Percentiles rank a stretch among this genome's conserved stretches.
Conservation (phyloP, 2,888 invertebrate genomes). For the Oxycera nigricornis region DNA sequence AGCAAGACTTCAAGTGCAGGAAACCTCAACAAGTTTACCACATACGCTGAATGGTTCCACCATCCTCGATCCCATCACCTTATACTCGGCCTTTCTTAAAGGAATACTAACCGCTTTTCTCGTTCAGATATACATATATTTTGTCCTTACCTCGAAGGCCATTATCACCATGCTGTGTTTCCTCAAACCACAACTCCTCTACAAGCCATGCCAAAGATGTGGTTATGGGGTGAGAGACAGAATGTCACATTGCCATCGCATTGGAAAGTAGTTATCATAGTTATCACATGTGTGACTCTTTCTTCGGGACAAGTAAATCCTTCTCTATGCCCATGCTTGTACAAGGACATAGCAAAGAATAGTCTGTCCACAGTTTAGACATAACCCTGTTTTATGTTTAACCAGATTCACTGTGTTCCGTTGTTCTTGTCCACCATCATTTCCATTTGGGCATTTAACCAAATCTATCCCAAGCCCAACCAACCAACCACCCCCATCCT, state of each 20-base stretch:
- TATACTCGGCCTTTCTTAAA: not conserved
- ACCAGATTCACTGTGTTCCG: not conserved
- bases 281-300: constrained; percentile 39
- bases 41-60: not conserved
- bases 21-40: constrained; percentile 37
- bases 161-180: constrained; percentile 33
- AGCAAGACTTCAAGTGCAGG: constrained; percentile 19
- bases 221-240: not conserved
- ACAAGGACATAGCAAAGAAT: no score
- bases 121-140: not conserved
- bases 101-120: not conserved
- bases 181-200: constrained; percentile 6
- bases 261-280: constrained; percentile 31
- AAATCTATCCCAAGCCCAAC: not conserved
- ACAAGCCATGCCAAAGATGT: not conserved
- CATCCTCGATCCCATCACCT: no score
- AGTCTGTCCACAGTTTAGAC: not conserved
- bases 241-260: not conserved
- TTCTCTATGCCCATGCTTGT: not conserved
- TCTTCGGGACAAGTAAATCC: constrained; percentile 6
- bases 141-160: constrained; percentile 7
- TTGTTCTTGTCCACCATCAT: not conserved
- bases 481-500: no score
- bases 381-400: constrained; percentile 12
- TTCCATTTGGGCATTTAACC: constrained; percentile 13